These are phyloP conservation scores for Crossaster papposus DNA, from an alignment of 53 echinoderm and acorn worm genomes.

Conservation along the genomic window DNA sequence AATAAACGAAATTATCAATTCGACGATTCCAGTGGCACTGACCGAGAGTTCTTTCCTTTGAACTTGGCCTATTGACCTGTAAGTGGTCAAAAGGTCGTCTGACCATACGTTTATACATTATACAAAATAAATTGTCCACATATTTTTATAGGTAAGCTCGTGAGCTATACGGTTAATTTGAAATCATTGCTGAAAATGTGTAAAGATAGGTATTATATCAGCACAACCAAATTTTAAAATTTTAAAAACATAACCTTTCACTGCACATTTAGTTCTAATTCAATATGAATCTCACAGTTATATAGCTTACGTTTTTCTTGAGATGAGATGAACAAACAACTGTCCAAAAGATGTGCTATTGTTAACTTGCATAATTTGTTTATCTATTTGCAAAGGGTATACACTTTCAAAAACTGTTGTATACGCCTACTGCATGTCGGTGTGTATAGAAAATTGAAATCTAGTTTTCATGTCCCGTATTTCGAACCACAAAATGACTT, in stretches of 20 bases:
- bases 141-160: background rate
- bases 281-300: no score
- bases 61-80: conserved; percentile 62
- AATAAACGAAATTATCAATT: background rate
- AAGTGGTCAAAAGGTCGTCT: conserved; percentile 38
- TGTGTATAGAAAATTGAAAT: background rate
- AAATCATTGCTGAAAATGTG: background rate
- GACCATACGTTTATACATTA: background rate
- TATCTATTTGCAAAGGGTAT: no score
- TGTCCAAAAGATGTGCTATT: no score
- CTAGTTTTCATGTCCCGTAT: background rate
- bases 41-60: conserved; percentile 55
- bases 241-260: no score
- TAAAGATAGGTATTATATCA: background rate
- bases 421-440: background rate
- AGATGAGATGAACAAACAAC: no score
- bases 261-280: no score
- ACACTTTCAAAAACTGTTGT: background rate
- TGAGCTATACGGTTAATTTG: background rate
- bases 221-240: no score
- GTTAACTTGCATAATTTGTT: no score
- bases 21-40: conserved; percentile 29
- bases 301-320: no score
- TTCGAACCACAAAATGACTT: background rate
- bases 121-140: background rate